These are phyloP conservation scores for Aegithalos caudatus DNA, from an alignment of 2,113 vertebrate species.

Conservation along the genomic window DNA sequence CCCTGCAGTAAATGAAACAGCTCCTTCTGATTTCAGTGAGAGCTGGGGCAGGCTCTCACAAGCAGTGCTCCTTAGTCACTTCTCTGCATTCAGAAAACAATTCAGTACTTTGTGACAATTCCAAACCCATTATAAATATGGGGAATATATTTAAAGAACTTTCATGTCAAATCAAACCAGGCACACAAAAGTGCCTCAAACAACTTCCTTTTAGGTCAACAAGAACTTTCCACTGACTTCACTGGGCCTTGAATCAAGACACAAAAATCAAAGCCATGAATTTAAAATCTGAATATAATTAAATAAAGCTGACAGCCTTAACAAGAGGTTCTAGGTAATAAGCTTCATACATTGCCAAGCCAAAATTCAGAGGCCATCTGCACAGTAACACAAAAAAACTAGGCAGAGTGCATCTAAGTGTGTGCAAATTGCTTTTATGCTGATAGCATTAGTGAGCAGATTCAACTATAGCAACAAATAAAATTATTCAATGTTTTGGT, in stretches of 20 bases:
- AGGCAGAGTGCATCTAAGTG: background rate
- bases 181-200: background rate
- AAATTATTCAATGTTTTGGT: background rate
- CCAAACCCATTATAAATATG: background rate
- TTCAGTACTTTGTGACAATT: background rate
- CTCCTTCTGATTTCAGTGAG: background rate
- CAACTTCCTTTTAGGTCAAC: background rate
- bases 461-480: background rate
- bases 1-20: background rate
- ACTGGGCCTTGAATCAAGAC: background rate
- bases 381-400: background rate
- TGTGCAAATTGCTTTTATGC: background rate
- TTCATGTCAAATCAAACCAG: background rate
- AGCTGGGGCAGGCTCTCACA: background rate
- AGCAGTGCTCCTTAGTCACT: background rate
- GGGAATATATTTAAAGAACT: background rate
- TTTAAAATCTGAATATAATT: background rate
- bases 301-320: background rate
- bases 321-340: background rate
- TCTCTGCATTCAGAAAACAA: background rate
- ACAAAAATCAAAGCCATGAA: background rate
- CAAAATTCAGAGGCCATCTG: background rate
- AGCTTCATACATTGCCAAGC: background rate
- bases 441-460: background rate
- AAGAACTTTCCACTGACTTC: background rate